Percentiles rank a stretch among this genome's conserved stretches.
Evolutionary conservation across 2,113 vertebrate genomes (phyloP).

Genomic region (Otis tarda): DNA sequence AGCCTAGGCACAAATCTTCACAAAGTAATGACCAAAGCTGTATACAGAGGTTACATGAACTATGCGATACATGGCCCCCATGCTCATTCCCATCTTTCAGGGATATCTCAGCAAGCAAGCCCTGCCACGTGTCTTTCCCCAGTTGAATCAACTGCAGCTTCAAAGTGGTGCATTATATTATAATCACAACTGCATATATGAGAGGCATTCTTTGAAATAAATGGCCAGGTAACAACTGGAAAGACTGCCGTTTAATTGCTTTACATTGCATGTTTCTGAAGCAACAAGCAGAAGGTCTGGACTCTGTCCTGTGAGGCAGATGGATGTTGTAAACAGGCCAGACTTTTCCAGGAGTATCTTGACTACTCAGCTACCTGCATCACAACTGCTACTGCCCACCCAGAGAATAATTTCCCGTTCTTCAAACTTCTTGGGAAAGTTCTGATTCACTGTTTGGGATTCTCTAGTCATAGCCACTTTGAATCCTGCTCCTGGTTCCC

Average conservation of each 20-base stretch:
- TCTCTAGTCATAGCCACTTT: not conserved
- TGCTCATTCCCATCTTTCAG: not conserved
- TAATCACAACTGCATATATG: not conserved
- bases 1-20: not conserved
- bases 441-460: not conserved
- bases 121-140: not conserved
- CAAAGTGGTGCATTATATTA: not conserved
- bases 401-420: not conserved
- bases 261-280: not conserved
- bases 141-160: not conserved
- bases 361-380: not conserved
- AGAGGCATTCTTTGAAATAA: not conserved
- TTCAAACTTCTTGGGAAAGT: not conserved
- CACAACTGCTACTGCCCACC: not conserved
- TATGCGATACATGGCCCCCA: not conserved
- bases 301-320: fast-evolving
- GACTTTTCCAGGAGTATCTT: not conserved
- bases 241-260: not conserved
- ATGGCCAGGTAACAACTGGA: not conserved
- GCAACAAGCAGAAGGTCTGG: not conserved
- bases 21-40: not conserved
- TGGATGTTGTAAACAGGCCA: not conserved
- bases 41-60: not conserved
- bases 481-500: not conserved
- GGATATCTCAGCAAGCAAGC: not conserved